Evolutionary conservation across 2,797 vertebrate species (phyloP).

Genomic region (Lepilemur septentrionalis): DNA sequence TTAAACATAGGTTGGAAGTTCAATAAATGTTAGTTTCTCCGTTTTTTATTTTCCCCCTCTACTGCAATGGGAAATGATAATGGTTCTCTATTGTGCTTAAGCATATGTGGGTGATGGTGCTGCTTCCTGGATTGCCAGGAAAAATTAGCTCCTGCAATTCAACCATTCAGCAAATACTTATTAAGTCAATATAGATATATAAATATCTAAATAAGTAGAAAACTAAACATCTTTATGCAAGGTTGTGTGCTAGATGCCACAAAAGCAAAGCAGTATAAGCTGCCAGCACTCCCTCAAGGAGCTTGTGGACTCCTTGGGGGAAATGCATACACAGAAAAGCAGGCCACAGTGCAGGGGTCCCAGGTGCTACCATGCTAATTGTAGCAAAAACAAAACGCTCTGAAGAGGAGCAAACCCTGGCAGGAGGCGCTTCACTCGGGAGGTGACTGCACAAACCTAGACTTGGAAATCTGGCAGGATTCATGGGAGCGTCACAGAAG

Average conservation of each 20-base stretch:
- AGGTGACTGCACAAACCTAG: not conserved
- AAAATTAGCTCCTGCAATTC: slow-evolving; percentile 41
- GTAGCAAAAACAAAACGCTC: not conserved
- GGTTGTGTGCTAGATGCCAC: not conserved
- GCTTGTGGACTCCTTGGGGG: not conserved
- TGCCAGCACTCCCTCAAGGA: not conserved
- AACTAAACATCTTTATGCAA: not conserved
- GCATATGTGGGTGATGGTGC: slow-evolving; percentile 33
- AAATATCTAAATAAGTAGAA: slow-evolving; percentile 45
- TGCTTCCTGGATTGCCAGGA: not conserved
- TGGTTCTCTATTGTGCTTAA: slow-evolving; percentile 32
- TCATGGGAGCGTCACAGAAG: not conserved
- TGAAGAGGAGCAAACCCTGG: not conserved
- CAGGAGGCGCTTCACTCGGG: not conserved
- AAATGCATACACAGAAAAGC: not conserved
- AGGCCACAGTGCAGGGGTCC: not conserved
- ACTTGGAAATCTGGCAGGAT: not conserved
- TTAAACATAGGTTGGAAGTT: slow-evolving; percentile 61
- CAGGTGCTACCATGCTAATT: fast-evolving
- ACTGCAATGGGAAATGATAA: not conserved
- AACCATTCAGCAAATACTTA: slow-evolving; percentile 30
- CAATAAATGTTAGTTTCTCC: slow-evolving; percentile 53
- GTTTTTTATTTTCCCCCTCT: not conserved
- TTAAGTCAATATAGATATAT: not conserved
- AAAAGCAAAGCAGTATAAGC: not conserved